Percentiles rank a stretch among this genome's conserved stretches.
Conservation (phyloP, 2,888 invertebrate species). For the Trilocha varians region DNA sequence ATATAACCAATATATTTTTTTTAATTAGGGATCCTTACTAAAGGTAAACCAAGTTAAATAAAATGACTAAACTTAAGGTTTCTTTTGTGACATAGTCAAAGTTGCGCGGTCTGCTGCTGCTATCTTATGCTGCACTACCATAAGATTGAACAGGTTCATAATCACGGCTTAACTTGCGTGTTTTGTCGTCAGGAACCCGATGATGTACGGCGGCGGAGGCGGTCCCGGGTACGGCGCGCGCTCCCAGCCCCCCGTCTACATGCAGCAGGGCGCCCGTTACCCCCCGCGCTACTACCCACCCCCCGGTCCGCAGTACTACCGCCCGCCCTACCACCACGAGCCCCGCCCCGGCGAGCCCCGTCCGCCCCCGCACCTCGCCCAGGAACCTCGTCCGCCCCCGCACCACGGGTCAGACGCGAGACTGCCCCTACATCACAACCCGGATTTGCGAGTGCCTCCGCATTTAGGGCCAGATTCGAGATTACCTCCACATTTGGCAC, state of each 20-base stretch:
- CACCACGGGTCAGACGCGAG: neutral
- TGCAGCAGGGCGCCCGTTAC: slow-evolving; percentile 20
- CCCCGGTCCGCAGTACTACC: slow-evolving; percentile 14
- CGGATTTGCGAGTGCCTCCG: neutral
- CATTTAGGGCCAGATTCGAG: neutral
- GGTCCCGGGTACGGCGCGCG: slow-evolving; percentile 38
- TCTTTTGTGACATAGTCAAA: too few relatives aligned
- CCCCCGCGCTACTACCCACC: slow-evolving; percentile 32
- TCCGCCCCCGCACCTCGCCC: slow-evolving; percentile 8
- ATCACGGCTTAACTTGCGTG: neutral
- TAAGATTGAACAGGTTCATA: neutral
- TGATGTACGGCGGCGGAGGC: slow-evolving; percentile 54
- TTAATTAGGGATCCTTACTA: too few relatives aligned
- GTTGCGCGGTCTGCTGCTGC: too few relatives aligned
- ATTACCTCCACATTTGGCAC: neutral
- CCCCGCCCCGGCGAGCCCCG: too few relatives aligned
- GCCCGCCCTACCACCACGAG: slow-evolving; percentile 17
- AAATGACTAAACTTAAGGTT: too few relatives aligned
- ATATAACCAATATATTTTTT: too few relatives aligned
- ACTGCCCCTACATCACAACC: neutral
- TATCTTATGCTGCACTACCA: too few relatives aligned
- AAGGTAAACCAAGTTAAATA: too few relatives aligned
- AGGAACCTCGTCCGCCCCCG: slow-evolving; percentile 8
- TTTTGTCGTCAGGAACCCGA: slow-evolving; percentile 39
- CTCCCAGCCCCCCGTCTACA: slow-evolving; percentile 36